Evolutionary conservation across 2,888 invertebrate species (phyloP).

Genomic region (Galeruca laticollis): DNA sequence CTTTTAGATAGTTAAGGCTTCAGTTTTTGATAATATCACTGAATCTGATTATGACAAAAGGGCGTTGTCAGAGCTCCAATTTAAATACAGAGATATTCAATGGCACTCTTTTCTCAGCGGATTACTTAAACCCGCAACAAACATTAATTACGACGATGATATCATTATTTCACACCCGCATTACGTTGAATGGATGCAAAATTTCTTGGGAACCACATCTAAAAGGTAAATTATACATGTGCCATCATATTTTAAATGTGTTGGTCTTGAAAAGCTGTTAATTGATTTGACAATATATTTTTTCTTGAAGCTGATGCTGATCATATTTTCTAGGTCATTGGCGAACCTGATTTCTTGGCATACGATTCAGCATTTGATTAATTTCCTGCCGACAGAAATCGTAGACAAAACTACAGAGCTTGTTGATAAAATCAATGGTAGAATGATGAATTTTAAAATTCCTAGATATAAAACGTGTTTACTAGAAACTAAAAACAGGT

Average conservation of each 20-base stretch:
- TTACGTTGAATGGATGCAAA: conserved; percentile 57
- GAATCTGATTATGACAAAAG: conserved; percentile 46
- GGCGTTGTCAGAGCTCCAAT: conserved; percentile 66
- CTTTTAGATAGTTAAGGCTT: conserved; percentile 54
- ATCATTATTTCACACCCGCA: conserved; percentile 57
- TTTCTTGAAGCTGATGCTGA: neutral
- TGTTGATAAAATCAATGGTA: conserved; percentile 52
- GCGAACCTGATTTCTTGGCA: conserved; percentile 63
- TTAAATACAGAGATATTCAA: conserved; percentile 64
- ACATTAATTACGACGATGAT: conserved; percentile 58
- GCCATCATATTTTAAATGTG: no score
- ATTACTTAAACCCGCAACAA: conserved; percentile 54
- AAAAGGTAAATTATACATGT: conserved; percentile 55
- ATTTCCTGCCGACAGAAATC: conserved; percentile 57
- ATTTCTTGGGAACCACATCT: conserved; percentile 55
- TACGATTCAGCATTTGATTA: conserved; percentile 57
- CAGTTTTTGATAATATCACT: conserved; percentile 48
- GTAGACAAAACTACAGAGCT: conserved; percentile 55
- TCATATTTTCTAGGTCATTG: conserved; percentile 53
- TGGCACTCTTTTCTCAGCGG: conserved; percentile 62
- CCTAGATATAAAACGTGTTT: conserved; percentile 56
- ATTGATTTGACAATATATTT: no score
- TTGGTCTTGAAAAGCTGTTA: no score
- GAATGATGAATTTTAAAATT: conserved; percentile 44
- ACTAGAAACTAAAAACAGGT: conserved; percentile 53